Conservation (phyloP, 2,888 invertebrate genomes). For the Aromia moschata region DNA sequence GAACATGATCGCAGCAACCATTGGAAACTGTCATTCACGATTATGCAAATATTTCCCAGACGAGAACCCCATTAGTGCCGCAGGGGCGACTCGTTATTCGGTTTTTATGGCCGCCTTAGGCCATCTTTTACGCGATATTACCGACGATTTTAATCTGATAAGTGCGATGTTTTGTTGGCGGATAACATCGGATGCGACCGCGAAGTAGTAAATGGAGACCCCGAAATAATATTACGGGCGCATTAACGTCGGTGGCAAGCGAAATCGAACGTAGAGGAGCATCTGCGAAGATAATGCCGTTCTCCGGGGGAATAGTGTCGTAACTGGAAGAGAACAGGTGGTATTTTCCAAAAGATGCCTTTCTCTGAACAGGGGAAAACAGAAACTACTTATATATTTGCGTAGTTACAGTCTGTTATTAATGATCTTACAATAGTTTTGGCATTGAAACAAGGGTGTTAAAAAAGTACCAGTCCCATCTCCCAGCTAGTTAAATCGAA, state of each 20-base stretch:
- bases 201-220: slow-evolving; percentile 44
- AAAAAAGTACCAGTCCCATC: no score
- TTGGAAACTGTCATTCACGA: slow-evolving; percentile 55
- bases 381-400: no score
- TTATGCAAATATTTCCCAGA: slow-evolving; percentile 52
- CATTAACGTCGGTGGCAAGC: slow-evolving; percentile 37
- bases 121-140: slow-evolving; percentile 36
- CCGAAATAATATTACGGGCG: slow-evolving; percentile 50
- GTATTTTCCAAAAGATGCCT: no score
- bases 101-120: slow-evolving; percentile 30
- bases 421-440: no score
- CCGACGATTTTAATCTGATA: slow-evolving; percentile 51
- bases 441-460: no score
- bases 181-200: slow-evolving; percentile 47
- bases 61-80: slow-evolving; percentile 43
- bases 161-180: slow-evolving; percentile 52
- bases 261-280: slow-evolving; percentile 47
- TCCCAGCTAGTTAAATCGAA: no score
- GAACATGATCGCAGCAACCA: slow-evolving; percentile 48
- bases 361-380: no score
- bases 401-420: no score
- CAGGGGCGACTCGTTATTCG: slow-evolving; percentile 39
- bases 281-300: slow-evolving; percentile 51
- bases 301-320: slow-evolving; percentile 44
- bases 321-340: no score